Base-by-base conservation (phyloP, 2,113 vertebrate genomes). In the Origma solitaria region DNA sequence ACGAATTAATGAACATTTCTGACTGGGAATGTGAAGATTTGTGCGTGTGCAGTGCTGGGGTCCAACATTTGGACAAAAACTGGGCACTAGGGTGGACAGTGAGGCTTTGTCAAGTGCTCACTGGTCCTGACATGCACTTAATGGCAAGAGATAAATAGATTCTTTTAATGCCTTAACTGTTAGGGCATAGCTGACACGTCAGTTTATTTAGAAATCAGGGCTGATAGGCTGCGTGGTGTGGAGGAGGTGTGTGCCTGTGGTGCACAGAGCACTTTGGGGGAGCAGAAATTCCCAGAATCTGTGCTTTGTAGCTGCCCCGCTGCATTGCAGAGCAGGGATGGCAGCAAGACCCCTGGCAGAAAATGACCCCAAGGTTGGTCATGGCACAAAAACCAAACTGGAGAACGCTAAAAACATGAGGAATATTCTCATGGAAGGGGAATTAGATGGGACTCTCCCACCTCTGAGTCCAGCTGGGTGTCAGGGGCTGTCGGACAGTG, bases 141-240 rank as follows among this genome's bases (percentile, higher is more conserved):
- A 94, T 94, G 88, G 47, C 70, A 83, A 44, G 94, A 97, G 97
- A 97, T 73, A 94, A 95, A 94, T 86, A 96, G 75, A 86, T 92
- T 91, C 92, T 86, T 93, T 76, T 92, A 93, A 82, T 86, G 91
- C 91, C 90, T 97, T 91, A 93, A 96, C 70, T 92, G 95, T 93
- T 96, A 94, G 90, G 88, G 72, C 94, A 92, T 94, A 62, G 53
- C 87, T 92, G 90, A 83, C 96, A 80, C 58, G 11, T 69, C 66
- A 90, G 75, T 96, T 88, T 93, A 88, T 92, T 56, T 82, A 82
- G 66, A 82, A 88, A 28, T 92, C 33, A 21, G 79, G 86, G 73
- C 90, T 77, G 94, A 71, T 72, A 84, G 6, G 92, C 60, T 60
- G 80, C 80, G 40, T 66, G 10, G 70, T 15, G 62, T 18, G 31